Percentiles rank a stretch among this genome's conserved stretches.
These are phyloP conservation scores for Chanos chanos DNA, from an alignment of 2,797 vertebrate genomes.

Conservation along the genomic window DNA sequence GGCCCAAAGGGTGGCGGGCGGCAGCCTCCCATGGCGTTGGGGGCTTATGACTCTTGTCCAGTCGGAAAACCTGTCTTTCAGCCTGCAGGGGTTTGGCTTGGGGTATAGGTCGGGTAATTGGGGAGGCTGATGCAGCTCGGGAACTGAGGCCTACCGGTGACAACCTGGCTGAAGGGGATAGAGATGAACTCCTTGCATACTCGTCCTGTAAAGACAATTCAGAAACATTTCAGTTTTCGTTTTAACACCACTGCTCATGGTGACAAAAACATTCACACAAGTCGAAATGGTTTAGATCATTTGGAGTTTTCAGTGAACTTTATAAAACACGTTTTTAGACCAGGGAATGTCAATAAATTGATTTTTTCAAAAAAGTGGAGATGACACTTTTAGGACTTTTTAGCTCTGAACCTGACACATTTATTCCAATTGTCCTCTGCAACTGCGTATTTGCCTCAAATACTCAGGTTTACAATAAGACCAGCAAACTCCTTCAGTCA, in stretches of 20 bases:
- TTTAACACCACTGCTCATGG: background rate
- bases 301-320: too few relatives aligned
- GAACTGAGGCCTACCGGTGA: slow-evolving; percentile 56
- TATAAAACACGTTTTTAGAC: too few relatives aligned
- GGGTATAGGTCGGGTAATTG: slow-evolving; percentile 63
- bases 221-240: slow-evolving; percentile 44
- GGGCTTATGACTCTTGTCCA: slow-evolving; percentile 70
- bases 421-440: too few relatives aligned
- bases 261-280: background rate
- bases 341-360: too few relatives aligned
- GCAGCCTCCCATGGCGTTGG: slow-evolving; percentile 91
- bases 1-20: slow-evolving; percentile 81
- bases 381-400: too few relatives aligned
- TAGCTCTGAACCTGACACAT: too few relatives aligned
- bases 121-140: slow-evolving; percentile 61
- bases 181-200: slow-evolving; percentile 68
- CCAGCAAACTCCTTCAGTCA: too few relatives aligned
- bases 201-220: slow-evolving; percentile 64
- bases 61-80: slow-evolving; percentile 54
- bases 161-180: slow-evolving; percentile 78
- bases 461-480: too few relatives aligned
- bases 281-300: background rate
- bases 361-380: too few relatives aligned
- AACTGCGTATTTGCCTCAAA: too few relatives aligned
- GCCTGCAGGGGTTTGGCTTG: slow-evolving; percentile 53